Conservation (phyloP, 2,888 invertebrate species). For the Luffia ferchaultella region DNA sequence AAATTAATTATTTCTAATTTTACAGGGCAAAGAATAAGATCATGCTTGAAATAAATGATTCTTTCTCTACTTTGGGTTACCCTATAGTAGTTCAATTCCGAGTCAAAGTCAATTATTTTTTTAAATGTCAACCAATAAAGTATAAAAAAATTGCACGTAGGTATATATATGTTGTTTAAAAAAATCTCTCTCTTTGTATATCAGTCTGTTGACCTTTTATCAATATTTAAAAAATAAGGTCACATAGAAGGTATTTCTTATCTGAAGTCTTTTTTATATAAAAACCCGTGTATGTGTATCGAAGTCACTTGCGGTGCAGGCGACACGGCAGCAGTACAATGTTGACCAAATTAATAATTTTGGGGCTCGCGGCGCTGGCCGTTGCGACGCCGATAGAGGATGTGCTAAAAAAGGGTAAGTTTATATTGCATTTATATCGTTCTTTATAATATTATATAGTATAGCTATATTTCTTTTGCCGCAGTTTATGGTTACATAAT, state of each 20-base stretch:
- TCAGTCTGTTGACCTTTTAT: too few species aligned
- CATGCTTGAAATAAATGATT: too few species aligned
- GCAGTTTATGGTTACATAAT: not conserved
- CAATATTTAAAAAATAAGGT: not conserved
- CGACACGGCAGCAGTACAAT: not conserved
- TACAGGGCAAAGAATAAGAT: too few species aligned
- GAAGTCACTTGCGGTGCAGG: not conserved
- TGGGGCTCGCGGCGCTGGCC: not conserved
- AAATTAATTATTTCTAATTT: too few species aligned
- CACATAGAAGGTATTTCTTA: not conserved
- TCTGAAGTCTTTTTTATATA: not conserved
- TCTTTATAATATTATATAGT: not conserved
- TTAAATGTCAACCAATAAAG: too few species aligned
- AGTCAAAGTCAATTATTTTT: too few species aligned
- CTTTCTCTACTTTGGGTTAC: too few species aligned
- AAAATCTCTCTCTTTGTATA: too few species aligned
- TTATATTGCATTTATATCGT: not conserved
- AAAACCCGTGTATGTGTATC: not conserved
- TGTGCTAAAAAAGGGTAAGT: not conserved
- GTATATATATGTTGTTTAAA: too few species aligned
- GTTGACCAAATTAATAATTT: not conserved
- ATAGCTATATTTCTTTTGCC: too few species aligned
- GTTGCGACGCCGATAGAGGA: not conserved
- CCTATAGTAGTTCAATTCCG: too few species aligned
- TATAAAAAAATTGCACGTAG: too few species aligned